Evolutionary conservation across 23 tunicate species (phyloP), one percentile per base, ranked within the genome.

Genomic region (Ciona savignyi): DNA sequence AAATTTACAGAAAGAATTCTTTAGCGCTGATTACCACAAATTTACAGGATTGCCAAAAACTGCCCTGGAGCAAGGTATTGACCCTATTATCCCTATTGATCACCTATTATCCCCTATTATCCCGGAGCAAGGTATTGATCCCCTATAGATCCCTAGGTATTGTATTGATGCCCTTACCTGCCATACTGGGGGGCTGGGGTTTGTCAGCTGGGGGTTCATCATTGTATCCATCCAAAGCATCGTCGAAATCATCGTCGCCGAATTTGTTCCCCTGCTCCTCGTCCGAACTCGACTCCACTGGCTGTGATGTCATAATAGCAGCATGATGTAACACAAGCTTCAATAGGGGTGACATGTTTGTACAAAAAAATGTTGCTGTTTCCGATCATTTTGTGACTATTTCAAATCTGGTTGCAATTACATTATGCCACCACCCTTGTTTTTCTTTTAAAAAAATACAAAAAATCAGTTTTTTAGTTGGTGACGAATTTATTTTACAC

Each of bases 201-300:
- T 81, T 76, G 6, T 69, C 74, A 1, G 26, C 20, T 0, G 85
- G 80, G 20, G 86, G 86, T 11, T 63, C 97, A 23, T 90, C 97
- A 33, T 80, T 89, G 42, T 74, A 68, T 42, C 15, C 56, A 42
- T 42, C 15, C 3, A 66, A 23, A 42, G 56, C 56, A 35, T 85
- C 97, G 61, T 81, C 97, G 26, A 91, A 76, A 80, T 91, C 97
- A 61, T 91, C 91, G 51, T 91, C 97, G n/a, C 78, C 91, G 72
- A 91, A 91, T 72, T 85, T 84, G 15, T 67, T 49, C 23, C 97
- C 97, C 21, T 67, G 86, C 1, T 85, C 86, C 33, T 84, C 97
- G 0, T 78, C 89, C 0, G 72, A 68, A 30, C 77, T 72, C 1
- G 77, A 30, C 15, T 64, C 51, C 1, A 51, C 51, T 2, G 51